Percentiles rank a stretch among this genome's conserved stretches.
Evolutionary conservation across 2,888 invertebrate genomes (phyloP).

Genomic region (Acanthosepion esculentum): DNA sequence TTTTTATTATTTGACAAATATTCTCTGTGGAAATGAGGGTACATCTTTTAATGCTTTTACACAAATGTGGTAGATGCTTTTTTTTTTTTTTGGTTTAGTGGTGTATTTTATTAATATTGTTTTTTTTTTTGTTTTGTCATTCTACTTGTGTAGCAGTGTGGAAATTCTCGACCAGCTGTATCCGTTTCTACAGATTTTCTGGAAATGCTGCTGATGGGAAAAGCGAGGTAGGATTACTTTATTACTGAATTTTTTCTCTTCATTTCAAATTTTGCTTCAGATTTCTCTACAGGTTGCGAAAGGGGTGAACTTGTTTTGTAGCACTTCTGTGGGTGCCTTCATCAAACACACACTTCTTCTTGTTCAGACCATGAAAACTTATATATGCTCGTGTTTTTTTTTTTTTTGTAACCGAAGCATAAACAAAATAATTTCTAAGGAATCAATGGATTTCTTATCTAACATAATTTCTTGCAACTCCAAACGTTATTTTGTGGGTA

Average conservation of each 20-base stretch:
- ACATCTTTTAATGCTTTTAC: too few relatives aligned
- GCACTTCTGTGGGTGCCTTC: background rate
- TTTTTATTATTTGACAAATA: too few relatives aligned
- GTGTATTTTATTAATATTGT: background rate
- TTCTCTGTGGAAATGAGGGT: too few relatives aligned
- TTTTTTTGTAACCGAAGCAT: too few relatives aligned
- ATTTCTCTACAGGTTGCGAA: background rate
- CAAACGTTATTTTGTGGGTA: too few relatives aligned
- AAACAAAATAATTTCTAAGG: too few relatives aligned
- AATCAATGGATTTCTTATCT: too few relatives aligned
- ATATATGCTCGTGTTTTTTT: too few relatives aligned
- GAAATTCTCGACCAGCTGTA: constrained; percentile 14
- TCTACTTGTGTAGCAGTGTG: background rate
- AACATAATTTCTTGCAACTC: too few relatives aligned
- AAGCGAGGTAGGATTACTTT: constrained; percentile 77
- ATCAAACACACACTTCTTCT: too few relatives aligned
- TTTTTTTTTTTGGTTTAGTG: background rate
- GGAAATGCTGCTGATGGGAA: constrained; percentile 90
- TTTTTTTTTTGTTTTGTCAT: background rate
- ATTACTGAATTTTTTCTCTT: background rate
- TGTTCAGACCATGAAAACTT: too few relatives aligned
- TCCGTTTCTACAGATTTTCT: constrained; percentile 81
- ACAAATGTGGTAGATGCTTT: too few relatives aligned
- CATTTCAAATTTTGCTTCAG: background rate
- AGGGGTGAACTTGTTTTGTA: background rate